A percentile compares a stretch with the other conserved stretches of the same genome.
These are phyloP conservation scores for Capitulum mitella DNA, from an alignment of 2,888 invertebrate species.

Conservation along the genomic window DNA sequence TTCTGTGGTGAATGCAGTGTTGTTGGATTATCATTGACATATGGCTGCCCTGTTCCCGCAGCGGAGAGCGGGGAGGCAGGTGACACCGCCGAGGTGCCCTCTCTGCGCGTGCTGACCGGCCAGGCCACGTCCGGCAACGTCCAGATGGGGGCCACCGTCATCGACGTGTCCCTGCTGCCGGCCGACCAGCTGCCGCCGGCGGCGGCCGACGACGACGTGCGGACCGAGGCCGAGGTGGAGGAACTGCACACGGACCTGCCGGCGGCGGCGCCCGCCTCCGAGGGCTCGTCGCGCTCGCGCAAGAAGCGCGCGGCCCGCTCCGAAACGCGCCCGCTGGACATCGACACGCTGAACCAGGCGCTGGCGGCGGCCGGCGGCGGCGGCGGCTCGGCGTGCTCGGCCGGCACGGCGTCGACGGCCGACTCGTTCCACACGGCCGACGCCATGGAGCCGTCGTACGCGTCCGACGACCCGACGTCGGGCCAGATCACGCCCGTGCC, in stretches of 20 bases:
- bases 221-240: slow-evolving; percentile 35
- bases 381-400: slow-evolving; percentile 7
- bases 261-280: not conserved
- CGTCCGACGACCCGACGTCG: not conserved
- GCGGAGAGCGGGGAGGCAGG: slow-evolving; percentile 62
- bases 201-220: slow-evolving; percentile 29
- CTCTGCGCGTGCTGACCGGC: not conserved
- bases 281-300: not conserved
- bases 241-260: slow-evolving; percentile 27
- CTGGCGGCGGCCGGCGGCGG: too few relatives aligned
- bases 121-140: not conserved
- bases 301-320: not conserved
- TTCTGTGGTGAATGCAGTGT: too few relatives aligned
- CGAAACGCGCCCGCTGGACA: not conserved
- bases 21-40: too few relatives aligned
- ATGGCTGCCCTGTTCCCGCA: not conserved
- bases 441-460: slow-evolving; percentile 6
- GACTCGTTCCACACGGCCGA: slow-evolving; percentile 23
- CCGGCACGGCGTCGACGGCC: not conserved
- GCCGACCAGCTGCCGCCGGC: slow-evolving; percentile 4
- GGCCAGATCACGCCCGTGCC: slow-evolving; percentile 19
- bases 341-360: not conserved
- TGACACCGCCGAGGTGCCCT: not conserved
- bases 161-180: slow-evolving; percentile 3
- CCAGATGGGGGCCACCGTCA: not conserved